phyloP scores from a whole-genome alignment of 2,113 vertebrate genomes.

The Ornithorhynchus anatinus region DNA sequence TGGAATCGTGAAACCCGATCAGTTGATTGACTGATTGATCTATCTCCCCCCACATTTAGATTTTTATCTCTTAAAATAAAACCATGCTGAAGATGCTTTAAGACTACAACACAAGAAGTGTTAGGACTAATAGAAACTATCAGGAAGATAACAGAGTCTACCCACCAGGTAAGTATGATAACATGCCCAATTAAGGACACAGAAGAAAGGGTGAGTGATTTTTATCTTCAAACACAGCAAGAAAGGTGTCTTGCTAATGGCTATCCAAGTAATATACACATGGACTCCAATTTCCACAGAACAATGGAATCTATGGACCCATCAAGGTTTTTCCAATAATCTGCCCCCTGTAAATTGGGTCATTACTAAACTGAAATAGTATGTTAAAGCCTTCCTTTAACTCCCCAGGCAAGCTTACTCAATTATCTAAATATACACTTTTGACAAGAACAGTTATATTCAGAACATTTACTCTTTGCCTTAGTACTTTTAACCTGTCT shows the following conservation, averaged over 20 bases:
- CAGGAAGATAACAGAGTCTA: too few relatives aligned
- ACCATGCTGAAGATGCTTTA: too few relatives aligned
- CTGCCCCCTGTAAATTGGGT: background rate
- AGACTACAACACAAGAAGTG: too few relatives aligned
- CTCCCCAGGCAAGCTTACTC: background rate
- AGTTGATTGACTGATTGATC: too few relatives aligned
- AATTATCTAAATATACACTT: background rate
- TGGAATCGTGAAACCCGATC: too few relatives aligned
- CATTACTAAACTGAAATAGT: background rate
- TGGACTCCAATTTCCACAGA: background rate
- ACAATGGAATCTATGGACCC: background rate
- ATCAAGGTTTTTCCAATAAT: background rate
- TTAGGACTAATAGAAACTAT: too few relatives aligned
- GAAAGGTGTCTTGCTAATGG: background rate
- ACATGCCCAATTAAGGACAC: too few relatives aligned
- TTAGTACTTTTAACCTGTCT: background rate
- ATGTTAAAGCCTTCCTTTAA: background rate
- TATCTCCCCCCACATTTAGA: too few relatives aligned
- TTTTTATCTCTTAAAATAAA: too few relatives aligned
- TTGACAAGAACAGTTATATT: background rate
- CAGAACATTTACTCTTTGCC: background rate
- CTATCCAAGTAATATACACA: background rate
- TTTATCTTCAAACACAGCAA: background rate
- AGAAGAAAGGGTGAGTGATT: too few relatives aligned
- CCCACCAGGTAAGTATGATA: too few relatives aligned